Conservation (phyloP, 1,140 invertebrate genomes). For the Tetragonula clypearis region DNA sequence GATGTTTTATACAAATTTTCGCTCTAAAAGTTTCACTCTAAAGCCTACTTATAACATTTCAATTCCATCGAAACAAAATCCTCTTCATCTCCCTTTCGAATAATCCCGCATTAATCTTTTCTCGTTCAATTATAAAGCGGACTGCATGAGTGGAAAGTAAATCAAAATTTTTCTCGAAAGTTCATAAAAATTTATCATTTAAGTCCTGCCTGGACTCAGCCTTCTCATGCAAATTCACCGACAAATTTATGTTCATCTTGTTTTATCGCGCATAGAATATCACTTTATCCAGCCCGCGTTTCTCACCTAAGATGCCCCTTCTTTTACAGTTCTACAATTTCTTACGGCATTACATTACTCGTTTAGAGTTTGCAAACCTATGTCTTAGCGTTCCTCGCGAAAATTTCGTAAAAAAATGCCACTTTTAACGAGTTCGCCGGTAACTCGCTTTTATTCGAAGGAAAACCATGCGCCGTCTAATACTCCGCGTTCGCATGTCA, state of each 20-base stretch:
- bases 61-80: background rate
- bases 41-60: background rate
- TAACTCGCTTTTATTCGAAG: background rate
- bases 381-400: conserved; percentile 33
- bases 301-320: conserved; percentile 8
- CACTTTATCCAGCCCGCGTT: conserved; percentile 17
- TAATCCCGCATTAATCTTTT: background rate
- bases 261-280: conserved; percentile 45
- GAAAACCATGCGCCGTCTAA: background rate
- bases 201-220: conserved; percentile 8
- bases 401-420: conserved; percentile 6
- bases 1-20: no score
- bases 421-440: background rate
- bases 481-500: background rate
- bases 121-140: background rate
- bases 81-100: background rate
- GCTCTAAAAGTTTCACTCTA: no score
- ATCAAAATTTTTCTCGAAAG: conserved; percentile 27
- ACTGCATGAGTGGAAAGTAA: background rate
- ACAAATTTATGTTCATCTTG: conserved; percentile 48
- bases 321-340: conserved; percentile 18
- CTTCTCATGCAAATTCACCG: conserved; percentile 33
- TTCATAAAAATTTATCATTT: conserved; percentile 41
- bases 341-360: conserved; percentile 19
- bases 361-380: conserved; percentile 22